Conservation (phyloP, 2,888 invertebrate genomes). For the Gandaritis pyraliata region DNA sequence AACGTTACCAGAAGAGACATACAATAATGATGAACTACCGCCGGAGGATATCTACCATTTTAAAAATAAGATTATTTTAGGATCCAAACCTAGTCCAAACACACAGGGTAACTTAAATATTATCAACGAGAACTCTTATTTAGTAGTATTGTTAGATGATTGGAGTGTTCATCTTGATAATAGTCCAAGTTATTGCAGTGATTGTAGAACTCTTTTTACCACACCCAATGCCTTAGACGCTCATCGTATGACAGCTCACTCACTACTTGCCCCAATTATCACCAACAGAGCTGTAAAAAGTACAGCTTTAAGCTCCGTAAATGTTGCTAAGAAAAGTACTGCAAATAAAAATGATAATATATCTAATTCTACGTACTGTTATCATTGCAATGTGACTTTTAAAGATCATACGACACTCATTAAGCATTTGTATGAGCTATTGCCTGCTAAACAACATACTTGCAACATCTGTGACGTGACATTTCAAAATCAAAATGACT, state of each 20-base stretch:
- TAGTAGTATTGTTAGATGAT: slow-evolving; percentile 51
- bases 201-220: slow-evolving; percentile 57
- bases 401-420: slow-evolving; percentile 51
- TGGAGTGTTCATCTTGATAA: slow-evolving; percentile 47
- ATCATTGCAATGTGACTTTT: slow-evolving; percentile 57
- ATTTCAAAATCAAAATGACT: slow-evolving; percentile 26
- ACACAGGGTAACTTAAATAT: background rate
- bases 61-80: slow-evolving; percentile 49
- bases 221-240: slow-evolving; percentile 58
- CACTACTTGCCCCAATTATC: slow-evolving; percentile 47
- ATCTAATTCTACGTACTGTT: slow-evolving; percentile 43
- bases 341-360: slow-evolving; percentile 9
- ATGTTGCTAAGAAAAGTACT: slow-evolving; percentile 33
- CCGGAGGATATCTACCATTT: slow-evolving; percentile 32
- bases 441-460: slow-evolving; percentile 45
- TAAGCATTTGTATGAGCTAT: slow-evolving; percentile 57
- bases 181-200: slow-evolving; percentile 52
- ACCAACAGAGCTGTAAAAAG: slow-evolving; percentile 44
- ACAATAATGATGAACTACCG: slow-evolving; percentile 12
- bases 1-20: background rate
- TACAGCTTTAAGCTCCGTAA: slow-evolving; percentile 32
- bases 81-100: slow-evolving; percentile 44
- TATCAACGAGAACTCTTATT: slow-evolving; percentile 22
- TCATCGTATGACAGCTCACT: slow-evolving; percentile 61
- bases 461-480: slow-evolving; percentile 34